phyloP scores from a whole-genome alignment of 2,888 invertebrate species.

The Ichneumoninae sp. region DNA sequence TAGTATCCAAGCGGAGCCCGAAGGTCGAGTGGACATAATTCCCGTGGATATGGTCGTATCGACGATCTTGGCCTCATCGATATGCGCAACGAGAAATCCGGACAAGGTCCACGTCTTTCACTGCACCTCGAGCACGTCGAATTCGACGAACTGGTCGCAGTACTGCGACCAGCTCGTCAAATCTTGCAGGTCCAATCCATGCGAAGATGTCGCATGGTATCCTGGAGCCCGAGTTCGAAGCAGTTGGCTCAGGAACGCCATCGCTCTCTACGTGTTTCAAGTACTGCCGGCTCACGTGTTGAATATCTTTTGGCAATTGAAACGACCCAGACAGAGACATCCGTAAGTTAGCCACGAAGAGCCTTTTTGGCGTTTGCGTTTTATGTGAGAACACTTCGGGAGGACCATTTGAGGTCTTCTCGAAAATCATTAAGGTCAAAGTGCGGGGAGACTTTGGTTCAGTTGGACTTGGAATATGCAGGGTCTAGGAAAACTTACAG shows the following conservation, averaged over 20 bases:
- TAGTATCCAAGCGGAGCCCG: slow-evolving; percentile 69
- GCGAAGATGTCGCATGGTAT: slow-evolving; percentile 85
- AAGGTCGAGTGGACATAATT: slow-evolving; percentile 70
- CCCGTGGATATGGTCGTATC: slow-evolving; percentile 75
- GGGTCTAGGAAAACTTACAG: too few species aligned
- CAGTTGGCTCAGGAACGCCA: slow-evolving; percentile 83
- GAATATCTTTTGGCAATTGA: slow-evolving; percentile 62
- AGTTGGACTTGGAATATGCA: too few species aligned
- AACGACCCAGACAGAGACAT: slow-evolving; percentile 46
- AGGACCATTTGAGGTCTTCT: too few species aligned
- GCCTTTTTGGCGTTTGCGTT: not conserved
- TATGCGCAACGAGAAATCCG: slow-evolving; percentile 67
- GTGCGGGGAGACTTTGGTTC: too few species aligned
- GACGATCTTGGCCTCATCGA: slow-evolving; percentile 71
- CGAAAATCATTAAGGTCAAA: too few species aligned
- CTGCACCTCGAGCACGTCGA: slow-evolving; percentile 87
- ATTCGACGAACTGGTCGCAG: slow-evolving; percentile 87
- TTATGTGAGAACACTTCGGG: not conserved
- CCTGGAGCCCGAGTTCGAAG: slow-evolving; percentile 81
- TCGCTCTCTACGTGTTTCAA: slow-evolving; percentile 73
- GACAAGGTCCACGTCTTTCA: slow-evolving; percentile 85
- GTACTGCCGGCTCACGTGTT: slow-evolving; percentile 72
- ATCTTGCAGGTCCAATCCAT: slow-evolving; percentile 85
- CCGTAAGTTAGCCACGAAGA: slow-evolving; percentile 48
- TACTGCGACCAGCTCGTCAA: slow-evolving; percentile 85